phyloP scores from a whole-genome alignment of 2,888 invertebrate genomes.

The Cabera pusaria region DNA sequence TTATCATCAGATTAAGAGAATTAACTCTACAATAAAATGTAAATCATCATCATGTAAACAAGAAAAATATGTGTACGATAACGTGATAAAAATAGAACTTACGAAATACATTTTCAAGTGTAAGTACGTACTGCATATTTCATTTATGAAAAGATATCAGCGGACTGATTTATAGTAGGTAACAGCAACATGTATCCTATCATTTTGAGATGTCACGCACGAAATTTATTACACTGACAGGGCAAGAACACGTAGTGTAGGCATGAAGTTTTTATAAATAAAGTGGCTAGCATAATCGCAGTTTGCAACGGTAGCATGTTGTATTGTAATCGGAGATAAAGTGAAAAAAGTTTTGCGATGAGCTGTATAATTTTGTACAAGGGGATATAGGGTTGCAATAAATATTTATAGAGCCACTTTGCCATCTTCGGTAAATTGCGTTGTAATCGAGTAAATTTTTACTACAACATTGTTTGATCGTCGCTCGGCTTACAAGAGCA shows the following conservation, averaged over 20 bases:
- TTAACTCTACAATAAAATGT: slow-evolving; percentile 51
- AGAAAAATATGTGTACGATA: slow-evolving; percentile 27
- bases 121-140: slow-evolving; percentile 29
- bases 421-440: slow-evolving; percentile 69
- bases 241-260: slow-evolving; percentile 33
- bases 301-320: slow-evolving; percentile 47
- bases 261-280: slow-evolving; percentile 48
- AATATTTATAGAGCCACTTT: slow-evolving; percentile 77
- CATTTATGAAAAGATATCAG: slow-evolving; percentile 34
- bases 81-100: slow-evolving; percentile 33
- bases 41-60: slow-evolving; percentile 44
- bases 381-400: slow-evolving; percentile 60
- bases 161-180: slow-evolving; percentile 45
- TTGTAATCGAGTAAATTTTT: slow-evolving; percentile 71
- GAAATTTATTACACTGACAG: slow-evolving; percentile 39
- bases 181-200: slow-evolving; percentile 46
- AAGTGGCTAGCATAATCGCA: slow-evolving; percentile 42
- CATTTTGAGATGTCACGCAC: slow-evolving; percentile 50
- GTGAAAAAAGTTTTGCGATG: slow-evolving; percentile 50
- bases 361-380: slow-evolving; percentile 60
- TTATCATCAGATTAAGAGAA: slow-evolving; percentile 59
- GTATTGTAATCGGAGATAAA: slow-evolving; percentile 56
- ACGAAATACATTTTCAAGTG: slow-evolving; percentile 26
- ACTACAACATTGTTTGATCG: slow-evolving; percentile 45
- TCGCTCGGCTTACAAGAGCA: slow-evolving; percentile 9